phyloP scores from a whole-genome alignment of 37 sponge, comb jelly and placozoan species.

The Amphimedon queenslandica region DNA sequence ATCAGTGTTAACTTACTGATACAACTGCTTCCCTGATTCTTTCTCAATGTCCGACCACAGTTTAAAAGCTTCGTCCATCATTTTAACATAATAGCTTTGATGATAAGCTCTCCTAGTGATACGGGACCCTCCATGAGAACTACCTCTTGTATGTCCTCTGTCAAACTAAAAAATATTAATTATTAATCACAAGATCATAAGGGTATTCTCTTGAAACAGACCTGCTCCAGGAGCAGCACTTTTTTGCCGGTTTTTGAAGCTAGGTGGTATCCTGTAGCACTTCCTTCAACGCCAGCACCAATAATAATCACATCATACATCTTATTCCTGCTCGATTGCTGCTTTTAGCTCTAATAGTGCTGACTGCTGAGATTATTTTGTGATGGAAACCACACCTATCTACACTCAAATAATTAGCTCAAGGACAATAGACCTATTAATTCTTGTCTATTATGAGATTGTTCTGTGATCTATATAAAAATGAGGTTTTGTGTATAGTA shows the following conservation, averaged over 20 bases:
- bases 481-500: too few relatives aligned
- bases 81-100: conserved; percentile 46
- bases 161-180: conserved; percentile 72
- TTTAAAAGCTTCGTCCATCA: conserved; percentile 77
- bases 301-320: conserved; percentile 71
- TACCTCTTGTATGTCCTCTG: conserved; percentile 75
- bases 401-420: too few relatives aligned
- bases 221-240: conserved; percentile 76
- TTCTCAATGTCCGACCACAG: conserved; percentile 74
- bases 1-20: conserved; percentile 38
- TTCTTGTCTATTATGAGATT: too few relatives aligned
- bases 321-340: too few relatives aligned
- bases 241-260: conserved; percentile 24
- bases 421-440: too few relatives aligned
- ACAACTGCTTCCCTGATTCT: conserved; percentile 45
- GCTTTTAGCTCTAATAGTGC: too few relatives aligned
- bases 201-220: conserved; percentile 5
- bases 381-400: too few relatives aligned
- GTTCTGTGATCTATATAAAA: too few relatives aligned
- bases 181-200: not conserved
- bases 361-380: too few relatives aligned
- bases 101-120: conserved; percentile 67
- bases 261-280: conserved; percentile 73
- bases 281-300: conserved; percentile 85
- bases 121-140: conserved; percentile 81